phyloP scores from a whole-genome alignment of 2,797 vertebrate species.

The Sphenodon punctatus region DNA sequence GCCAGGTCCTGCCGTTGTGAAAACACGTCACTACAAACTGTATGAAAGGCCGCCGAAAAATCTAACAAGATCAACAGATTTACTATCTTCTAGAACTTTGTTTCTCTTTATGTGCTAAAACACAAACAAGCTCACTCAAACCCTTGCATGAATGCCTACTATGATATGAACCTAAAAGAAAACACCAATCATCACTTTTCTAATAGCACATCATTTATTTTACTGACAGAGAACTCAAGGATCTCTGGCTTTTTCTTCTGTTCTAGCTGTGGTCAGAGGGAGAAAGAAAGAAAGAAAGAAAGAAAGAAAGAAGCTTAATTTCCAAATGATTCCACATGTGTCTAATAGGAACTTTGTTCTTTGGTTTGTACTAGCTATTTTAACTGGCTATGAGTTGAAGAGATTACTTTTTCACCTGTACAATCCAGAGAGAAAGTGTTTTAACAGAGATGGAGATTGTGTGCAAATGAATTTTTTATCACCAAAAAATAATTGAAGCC shows the following conservation, averaged over 20 bases:
- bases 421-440: slow-evolving; percentile 6
- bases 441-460: not conserved
- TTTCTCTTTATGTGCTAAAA: no score
- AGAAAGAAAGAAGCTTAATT: not conserved
- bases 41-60: no score
- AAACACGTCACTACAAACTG: no score
- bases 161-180: no score
- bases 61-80: no score
- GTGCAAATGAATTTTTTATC: not conserved
- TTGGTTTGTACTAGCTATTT: not conserved
- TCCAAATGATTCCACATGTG: not conserved
- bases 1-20: no score
- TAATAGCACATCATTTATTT: not conserved
- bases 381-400: not conserved
- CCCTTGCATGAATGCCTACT: no score
- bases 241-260: not conserved
- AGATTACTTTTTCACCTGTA: not conserved
- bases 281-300: not conserved
- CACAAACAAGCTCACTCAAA: no score
- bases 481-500: not conserved
- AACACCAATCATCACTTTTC: not conserved
- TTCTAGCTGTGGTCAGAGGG: not conserved
- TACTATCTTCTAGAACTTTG: no score
- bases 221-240: not conserved
- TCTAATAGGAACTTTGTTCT: not conserved